These are phyloP conservation scores for Nicator chloris DNA, from an alignment of 2,113 vertebrate genomes.

Conservation along the genomic window DNA sequence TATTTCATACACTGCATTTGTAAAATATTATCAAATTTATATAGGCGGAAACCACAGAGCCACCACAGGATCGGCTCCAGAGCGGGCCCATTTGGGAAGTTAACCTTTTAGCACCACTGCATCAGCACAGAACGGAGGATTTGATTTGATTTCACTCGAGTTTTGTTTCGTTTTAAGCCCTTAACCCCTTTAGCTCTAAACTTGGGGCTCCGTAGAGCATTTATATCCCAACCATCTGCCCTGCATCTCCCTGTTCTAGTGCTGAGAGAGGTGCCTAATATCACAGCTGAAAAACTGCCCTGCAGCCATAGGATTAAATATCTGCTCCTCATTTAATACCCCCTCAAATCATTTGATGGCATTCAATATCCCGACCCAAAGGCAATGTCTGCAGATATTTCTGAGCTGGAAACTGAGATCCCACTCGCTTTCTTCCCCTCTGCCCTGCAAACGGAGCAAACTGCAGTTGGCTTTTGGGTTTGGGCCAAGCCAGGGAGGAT, in stretches of 20 bases:
- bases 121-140: background rate
- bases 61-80: constrained; percentile 62
- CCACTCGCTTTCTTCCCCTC: background rate
- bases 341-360: background rate
- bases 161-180: background rate
- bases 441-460: background rate
- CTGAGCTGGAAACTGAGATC: background rate
- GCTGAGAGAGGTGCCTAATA: background rate
- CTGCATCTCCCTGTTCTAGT: background rate
- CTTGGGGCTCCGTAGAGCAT: fast-evolving
- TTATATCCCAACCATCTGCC: background rate
- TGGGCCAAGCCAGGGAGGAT: background rate
- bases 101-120: constrained; percentile 75
- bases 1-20: constrained; percentile 79
- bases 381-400: background rate
- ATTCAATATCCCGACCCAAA: background rate
- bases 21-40: constrained; percentile 82
- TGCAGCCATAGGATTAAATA: background rate
- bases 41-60: constrained; percentile 75
- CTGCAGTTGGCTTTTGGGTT: background rate
- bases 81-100: constrained; percentile 50
- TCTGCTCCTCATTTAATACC: background rate
- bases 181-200: background rate
- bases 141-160: background rate
- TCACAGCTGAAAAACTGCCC: background rate